Percentiles rank a stretch among this genome's conserved stretches.
phyloP scores from a whole-genome alignment of 2,797 vertebrate genomes.

The Micropoecilia bifurca region DNA sequence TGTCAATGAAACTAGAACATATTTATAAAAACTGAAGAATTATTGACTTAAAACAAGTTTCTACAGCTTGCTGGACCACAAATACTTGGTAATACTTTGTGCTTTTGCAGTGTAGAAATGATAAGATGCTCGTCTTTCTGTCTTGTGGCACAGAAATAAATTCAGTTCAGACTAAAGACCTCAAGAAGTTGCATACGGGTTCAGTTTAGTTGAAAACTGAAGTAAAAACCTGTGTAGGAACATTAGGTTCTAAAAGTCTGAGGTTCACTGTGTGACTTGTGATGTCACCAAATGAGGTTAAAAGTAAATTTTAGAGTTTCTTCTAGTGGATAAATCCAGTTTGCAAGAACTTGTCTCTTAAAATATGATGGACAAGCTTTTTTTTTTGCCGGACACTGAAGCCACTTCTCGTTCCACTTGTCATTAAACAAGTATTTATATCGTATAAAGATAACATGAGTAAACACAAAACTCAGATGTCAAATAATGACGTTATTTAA shows the following conservation, averaged over 20 bases:
- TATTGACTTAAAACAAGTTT: no score
- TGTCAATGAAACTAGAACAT: no score
- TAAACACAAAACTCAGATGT: neutral
- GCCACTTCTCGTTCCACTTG: neutral
- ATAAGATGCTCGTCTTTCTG: conserved; percentile 44
- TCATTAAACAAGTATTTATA: neutral
- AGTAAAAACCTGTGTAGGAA: neutral
- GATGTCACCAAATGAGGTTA: neutral
- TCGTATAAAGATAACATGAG: neutral
- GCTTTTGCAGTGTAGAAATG: conserved; percentile 54
- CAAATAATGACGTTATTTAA: neutral
- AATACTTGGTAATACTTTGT: neutral
- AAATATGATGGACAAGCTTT: neutral
- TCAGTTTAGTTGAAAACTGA: neutral
- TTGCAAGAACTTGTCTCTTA: neutral
- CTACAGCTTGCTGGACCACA: no score
- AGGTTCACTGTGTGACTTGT: neutral
- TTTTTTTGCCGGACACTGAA: neutral
- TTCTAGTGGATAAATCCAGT: neutral
- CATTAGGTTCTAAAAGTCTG: neutral
- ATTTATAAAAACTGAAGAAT: no score
- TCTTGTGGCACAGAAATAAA: conserved; percentile 7
- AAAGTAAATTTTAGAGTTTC: neutral
- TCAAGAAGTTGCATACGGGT: neutral
- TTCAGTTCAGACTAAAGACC: neutral